Percentiles rank a stretch among this genome's conserved stretches.
These are phyloP conservation scores for Girardinus metallicus DNA, from an alignment of 2,797 vertebrate species.

Conservation along the genomic window DNA sequence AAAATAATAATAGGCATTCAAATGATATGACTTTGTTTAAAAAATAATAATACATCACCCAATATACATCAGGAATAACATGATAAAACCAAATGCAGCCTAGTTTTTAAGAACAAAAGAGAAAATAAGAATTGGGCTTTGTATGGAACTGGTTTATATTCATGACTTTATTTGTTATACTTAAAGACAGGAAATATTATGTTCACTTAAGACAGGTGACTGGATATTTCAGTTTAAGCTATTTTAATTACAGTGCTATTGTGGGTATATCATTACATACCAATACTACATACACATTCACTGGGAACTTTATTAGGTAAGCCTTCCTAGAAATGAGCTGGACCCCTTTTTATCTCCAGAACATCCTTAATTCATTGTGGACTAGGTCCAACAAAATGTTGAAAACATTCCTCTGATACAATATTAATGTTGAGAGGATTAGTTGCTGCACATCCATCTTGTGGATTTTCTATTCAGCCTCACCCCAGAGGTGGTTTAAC, in stretches of 20 bases:
- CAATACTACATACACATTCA: conserved; percentile 14
- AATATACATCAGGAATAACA: conserved; percentile 17
- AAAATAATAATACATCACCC: conserved; percentile 23
- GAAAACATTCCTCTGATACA: not conserved
- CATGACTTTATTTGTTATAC: conserved; percentile 46
- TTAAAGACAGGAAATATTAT: conserved; percentile 53
- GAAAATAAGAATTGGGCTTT: conserved; percentile 30
- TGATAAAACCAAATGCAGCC: conserved; percentile 34
- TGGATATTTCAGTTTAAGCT: conserved; percentile 41
- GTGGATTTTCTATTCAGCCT: not conserved
- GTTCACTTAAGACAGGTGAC: conserved; percentile 61
- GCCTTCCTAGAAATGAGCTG: not conserved
- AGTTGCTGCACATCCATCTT: not conserved
- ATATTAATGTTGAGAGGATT: not conserved
- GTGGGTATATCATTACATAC: conserved; percentile 15
- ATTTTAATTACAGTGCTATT: conserved; percentile 36
- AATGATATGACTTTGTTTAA: conserved; percentile 24
- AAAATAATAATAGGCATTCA: conserved; percentile 43
- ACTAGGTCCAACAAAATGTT: not conserved
- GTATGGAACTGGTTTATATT: conserved; percentile 57
- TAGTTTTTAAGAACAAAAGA: conserved; percentile 8
- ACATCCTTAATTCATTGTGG: not conserved
- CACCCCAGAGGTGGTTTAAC: not conserved
- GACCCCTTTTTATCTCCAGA: not conserved
- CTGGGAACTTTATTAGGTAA: not conserved